Evolutionary conservation across 64 coral and sea anemone genomes (phyloP), one percentile per base, ranked within the genome.

Genomic region (Stichodactyla helianthus): DNA sequence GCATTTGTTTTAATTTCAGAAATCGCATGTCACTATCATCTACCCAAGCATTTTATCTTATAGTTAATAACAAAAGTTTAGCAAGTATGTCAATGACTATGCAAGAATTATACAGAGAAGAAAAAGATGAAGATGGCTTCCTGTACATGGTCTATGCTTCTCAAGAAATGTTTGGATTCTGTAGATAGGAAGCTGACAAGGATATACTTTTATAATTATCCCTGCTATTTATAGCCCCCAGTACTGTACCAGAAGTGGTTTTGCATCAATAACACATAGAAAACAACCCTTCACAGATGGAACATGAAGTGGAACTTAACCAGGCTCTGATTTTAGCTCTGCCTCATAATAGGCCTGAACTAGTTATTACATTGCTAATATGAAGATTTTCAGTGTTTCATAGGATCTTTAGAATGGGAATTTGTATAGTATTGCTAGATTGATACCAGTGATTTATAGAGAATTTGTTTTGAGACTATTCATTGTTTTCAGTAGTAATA

Each of bases 111-210:
- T 99, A 95, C 90, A 92, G 92, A 71, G 97, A 99, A 77, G 97
- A 99, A 68, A 99, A 99, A 86, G 97, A 99, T 86, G 97, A 99
- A 88, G 97, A 99, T 93, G 97, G 97, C 78, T 99, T 99, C 77
- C 89, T 99, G 9, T 99, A 99, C 83, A 99, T 99, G 97, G 97
- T 99, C 20, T 99, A 99, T 88, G 97, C 97, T 59, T 99, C 97
- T 8, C 97, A 99, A 91, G 97, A 99, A 86, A 99, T 99, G 97
- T 99, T 99, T 93, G 97, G 97, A 27, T 91, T 54, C 53, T 26
- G 77, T 80, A 86, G 57, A 52, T 86, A 54, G 19, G 53, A 1
- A 16, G 6, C 28, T 54, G 68, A 74, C 27, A 74, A 74, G 25
- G 10, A 74, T 74, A 5, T 65, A n/a, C 62, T 65, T 74, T 31